Conservation (phyloP, 2,797 vertebrate species). For the Pangasius djambal region DNA sequence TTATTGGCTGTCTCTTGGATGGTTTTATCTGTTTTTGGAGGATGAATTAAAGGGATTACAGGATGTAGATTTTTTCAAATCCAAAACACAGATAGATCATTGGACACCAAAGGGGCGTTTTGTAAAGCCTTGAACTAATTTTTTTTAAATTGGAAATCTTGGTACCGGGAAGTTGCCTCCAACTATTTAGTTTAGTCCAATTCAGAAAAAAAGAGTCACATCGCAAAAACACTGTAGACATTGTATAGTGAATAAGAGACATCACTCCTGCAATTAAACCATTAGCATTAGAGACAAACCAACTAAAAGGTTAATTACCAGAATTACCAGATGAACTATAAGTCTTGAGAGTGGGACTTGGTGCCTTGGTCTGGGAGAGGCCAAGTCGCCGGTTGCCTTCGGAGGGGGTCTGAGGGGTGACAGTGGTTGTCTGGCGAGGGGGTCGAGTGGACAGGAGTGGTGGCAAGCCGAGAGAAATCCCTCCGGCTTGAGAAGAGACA, state of each 20-base stretch:
- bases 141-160: neutral
- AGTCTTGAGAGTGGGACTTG: conserved; percentile 65
- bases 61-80: neutral
- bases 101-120: neutral
- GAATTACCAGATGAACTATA: conserved; percentile 72
- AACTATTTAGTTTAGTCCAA: neutral
- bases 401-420: conserved; percentile 57
- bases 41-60: conserved; percentile 24
- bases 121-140: neutral
- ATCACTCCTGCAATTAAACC: conserved; percentile 8
- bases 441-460: conserved; percentile 63
- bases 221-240: neutral
- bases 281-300: conserved; percentile 25
- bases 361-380: conserved; percentile 60
- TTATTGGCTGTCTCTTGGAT: conserved; percentile 61
- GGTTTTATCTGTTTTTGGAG: conserved; percentile 57
- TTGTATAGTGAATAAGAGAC: conserved; percentile 16
- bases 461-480: conserved; percentile 56
- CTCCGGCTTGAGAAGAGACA: conserved; percentile 53
- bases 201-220: neutral
- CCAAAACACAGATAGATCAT: neutral
- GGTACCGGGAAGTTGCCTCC: neutral
- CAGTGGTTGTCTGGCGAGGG: conserved; percentile 60
- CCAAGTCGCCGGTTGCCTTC: conserved; percentile 49
- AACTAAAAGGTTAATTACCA: conserved; percentile 34